Conservation (phyloP, 2,797 vertebrate genomes). For the Silurus lanzhouensis region DNA sequence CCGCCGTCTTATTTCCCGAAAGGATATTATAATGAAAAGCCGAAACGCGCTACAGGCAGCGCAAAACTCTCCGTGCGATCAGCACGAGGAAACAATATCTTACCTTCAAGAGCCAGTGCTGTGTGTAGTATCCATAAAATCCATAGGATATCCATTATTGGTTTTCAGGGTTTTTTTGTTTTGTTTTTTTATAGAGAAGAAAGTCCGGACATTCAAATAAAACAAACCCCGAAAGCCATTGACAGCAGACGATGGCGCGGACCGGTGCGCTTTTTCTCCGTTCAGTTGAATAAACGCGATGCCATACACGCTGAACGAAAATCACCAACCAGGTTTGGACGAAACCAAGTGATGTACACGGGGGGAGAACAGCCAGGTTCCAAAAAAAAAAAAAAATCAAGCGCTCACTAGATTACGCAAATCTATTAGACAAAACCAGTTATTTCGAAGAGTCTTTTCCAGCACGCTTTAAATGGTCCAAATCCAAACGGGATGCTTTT, state of each 20-base stretch:
- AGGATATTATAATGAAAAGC: slow-evolving; percentile 8
- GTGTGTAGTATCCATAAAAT: slow-evolving; percentile 82
- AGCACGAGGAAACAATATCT: slow-evolving; percentile 61
- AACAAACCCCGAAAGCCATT: slow-evolving; percentile 80
- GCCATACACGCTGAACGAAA: slow-evolving; percentile 72
- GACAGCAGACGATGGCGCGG: slow-evolving; percentile 68
- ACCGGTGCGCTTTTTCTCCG: slow-evolving; percentile 72
- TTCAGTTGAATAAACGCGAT: slow-evolving; percentile 70
- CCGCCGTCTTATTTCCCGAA: background rate
- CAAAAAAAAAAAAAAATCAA: background rate
- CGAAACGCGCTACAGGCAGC: slow-evolving; percentile 19
- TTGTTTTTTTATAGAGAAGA: background rate
- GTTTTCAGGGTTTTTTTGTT: slow-evolving; percentile 56
- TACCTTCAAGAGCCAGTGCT: slow-evolving; percentile 82
- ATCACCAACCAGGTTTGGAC: slow-evolving; percentile 78
- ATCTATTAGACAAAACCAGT: background rate
- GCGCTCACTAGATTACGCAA: background rate
- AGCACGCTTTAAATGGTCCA: background rate
- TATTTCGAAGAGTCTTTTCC: rapidly evolving
- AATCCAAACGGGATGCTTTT: background rate
- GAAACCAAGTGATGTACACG: slow-evolving; percentile 77
- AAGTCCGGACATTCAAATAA: slow-evolving; percentile 77
- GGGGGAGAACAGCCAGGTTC: slow-evolving; percentile 61
- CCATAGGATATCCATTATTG: slow-evolving; percentile 84
- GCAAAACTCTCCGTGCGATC: slow-evolving; percentile 52